phyloP scores from a whole-genome alignment of 2,797 vertebrate genomes.

The Phrynocephalus forsythii region DNA sequence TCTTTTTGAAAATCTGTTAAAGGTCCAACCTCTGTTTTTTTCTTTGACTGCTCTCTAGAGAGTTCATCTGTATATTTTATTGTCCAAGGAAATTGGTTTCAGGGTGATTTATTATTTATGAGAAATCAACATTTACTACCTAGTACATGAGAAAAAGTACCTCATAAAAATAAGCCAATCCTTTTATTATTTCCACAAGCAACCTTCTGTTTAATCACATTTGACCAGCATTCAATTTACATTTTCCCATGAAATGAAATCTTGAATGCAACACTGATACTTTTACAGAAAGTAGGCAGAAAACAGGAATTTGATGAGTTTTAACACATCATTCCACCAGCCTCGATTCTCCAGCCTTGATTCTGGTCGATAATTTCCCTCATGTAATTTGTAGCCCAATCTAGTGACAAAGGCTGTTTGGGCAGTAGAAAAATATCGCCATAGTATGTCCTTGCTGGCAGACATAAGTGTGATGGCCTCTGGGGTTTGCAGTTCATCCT shows the following conservation, averaged over 20 bases:
- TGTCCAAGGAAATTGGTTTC: slow-evolving; percentile 25
- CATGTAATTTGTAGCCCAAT: not conserved
- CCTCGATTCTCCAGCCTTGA: not conserved
- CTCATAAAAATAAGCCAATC: slow-evolving; percentile 9
- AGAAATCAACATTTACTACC: slow-evolving; percentile 4
- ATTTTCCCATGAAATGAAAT: slow-evolving; percentile 7
- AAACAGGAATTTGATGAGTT: not conserved
- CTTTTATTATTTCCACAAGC: slow-evolving; percentile 18
- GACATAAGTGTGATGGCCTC: not conserved
- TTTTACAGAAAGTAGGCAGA: not conserved
- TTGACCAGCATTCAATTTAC: not conserved
- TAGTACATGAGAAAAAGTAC: not conserved
- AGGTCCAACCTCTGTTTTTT: not conserved
- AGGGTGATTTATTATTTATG: slow-evolving; percentile 25
- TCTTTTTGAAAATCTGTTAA: too few species aligned
- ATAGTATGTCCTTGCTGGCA: not conserved
- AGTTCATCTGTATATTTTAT: not conserved
- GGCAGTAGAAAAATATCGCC: not conserved
- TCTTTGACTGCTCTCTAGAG: not conserved
- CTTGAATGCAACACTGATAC: not conserved
- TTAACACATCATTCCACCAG: not conserved
- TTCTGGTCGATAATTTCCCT: not conserved
- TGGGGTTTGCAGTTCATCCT: not conserved
- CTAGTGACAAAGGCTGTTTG: not conserved
- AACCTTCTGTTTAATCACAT: not conserved